Evolutionary conservation across 2,797 vertebrate genomes (phyloP).

Genomic region (Spondyliosoma cantharus): DNA sequence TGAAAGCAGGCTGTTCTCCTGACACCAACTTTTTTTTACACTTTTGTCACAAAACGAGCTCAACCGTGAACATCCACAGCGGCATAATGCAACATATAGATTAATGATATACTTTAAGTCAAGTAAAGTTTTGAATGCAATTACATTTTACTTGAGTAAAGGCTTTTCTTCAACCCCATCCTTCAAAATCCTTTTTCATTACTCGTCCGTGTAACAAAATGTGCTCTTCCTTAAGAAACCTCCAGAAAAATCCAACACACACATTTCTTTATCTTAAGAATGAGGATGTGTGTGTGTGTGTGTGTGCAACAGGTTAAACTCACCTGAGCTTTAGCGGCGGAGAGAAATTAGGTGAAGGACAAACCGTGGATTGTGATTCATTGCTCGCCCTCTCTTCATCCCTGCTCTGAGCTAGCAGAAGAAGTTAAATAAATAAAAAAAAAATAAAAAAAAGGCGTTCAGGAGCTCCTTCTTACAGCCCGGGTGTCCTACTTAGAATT

Average conservation of each 20-base stretch:
- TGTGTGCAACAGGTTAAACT: slow-evolving; percentile 62
- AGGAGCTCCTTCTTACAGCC: slow-evolving; percentile 51
- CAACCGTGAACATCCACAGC: not conserved
- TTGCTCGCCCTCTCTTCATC: slow-evolving; percentile 59
- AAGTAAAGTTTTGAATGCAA: too few species aligned
- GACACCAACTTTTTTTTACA: too few species aligned
- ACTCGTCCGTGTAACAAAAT: slow-evolving; percentile 1
- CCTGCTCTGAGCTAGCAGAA: slow-evolving; percentile 31
- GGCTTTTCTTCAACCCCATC: not conserved
- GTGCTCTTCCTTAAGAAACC: not conserved
- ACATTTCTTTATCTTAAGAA: not conserved
- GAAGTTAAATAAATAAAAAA: slow-evolving; percentile 42
- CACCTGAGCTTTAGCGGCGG: slow-evolving; percentile 45
- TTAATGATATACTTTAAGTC: not conserved
- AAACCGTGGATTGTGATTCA: slow-evolving; percentile 71
- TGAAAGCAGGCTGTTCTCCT: too few species aligned
- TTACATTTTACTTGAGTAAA: not conserved
- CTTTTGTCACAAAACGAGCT: not conserved
- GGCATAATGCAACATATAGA: not conserved
- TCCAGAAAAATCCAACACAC: not conserved
- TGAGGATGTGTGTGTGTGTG: slow-evolving; percentile 33
- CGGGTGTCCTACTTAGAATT: slow-evolving; percentile 76
- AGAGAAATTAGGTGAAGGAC: slow-evolving; percentile 75
- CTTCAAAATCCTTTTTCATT: not conserved
- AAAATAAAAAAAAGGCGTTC: slow-evolving; percentile 32